A percentile compares a stretch with the other conserved stretches of the same genome.
Conservation (phyloP, 2,797 vertebrate genomes). For the Odontamblyopus rebecca region DNA sequence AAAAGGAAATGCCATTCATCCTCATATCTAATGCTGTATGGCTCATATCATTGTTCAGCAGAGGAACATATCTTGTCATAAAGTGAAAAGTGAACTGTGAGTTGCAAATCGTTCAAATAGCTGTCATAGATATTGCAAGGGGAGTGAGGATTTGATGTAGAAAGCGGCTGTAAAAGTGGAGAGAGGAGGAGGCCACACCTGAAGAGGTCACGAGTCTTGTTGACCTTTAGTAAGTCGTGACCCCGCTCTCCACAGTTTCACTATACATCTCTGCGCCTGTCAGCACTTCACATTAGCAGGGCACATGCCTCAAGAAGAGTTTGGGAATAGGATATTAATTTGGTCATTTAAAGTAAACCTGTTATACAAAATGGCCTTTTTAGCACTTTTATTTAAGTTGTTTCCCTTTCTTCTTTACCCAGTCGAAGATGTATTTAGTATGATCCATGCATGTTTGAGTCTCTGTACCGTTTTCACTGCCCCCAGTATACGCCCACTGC, state of each 20-base stretch:
- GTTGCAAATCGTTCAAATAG: constrained; percentile 45
- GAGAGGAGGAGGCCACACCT: constrained; percentile 63
- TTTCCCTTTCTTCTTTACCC: too few relatives aligned
- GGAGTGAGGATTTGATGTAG: constrained; percentile 19
- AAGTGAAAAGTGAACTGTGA: constrained; percentile 41
- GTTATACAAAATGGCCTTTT: too few relatives aligned
- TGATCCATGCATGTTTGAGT: too few relatives aligned
- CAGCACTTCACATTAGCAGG: constrained; percentile 40
- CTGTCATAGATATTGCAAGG: constrained; percentile 22
- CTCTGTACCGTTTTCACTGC: too few relatives aligned
- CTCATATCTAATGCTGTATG: constrained; percentile 40
- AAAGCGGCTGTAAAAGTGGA: constrained; percentile 20
- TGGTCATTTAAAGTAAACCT: constrained; percentile 21
- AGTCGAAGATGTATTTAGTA: too few relatives aligned
- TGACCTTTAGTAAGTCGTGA: constrained; percentile 58
- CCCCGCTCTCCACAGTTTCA: constrained; percentile 41
- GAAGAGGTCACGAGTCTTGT: constrained; percentile 64
- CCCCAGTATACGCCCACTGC: too few relatives aligned
- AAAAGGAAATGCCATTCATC: constrained; percentile 53
- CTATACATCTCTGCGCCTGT: constrained; percentile 64
- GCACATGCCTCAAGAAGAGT: constrained; percentile 24
- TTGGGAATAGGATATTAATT: constrained; percentile 19
- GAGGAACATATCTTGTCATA: constrained; percentile 54
- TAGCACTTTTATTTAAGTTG: too few relatives aligned
- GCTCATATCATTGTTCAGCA: constrained; percentile 54